Evolutionary conservation across 2,888 invertebrate species (phyloP).

Genomic region (Tetragonisca angustula): DNA sequence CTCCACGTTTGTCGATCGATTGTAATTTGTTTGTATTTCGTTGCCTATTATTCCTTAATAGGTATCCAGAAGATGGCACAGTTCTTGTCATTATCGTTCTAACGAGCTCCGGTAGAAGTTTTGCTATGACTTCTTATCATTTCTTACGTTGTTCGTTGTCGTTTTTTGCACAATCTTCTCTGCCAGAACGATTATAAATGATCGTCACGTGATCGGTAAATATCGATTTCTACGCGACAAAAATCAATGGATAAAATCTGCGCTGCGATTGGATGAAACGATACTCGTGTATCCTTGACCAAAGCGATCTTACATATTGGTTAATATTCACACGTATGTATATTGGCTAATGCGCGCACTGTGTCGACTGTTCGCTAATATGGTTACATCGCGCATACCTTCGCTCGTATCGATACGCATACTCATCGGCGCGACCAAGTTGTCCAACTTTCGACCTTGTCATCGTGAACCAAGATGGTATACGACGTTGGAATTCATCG

Average conservation of each 20-base stretch:
- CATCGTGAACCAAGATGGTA: constrained; percentile 49
- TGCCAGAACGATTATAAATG: neutral
- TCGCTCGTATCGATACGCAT: constrained; percentile 46
- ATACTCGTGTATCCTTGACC: constrained; percentile 32
- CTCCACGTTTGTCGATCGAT: too few relatives aligned
- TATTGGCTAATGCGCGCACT: neutral
- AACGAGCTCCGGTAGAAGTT: too few relatives aligned
- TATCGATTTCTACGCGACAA: constrained; percentile 3
- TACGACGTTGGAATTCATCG: constrained; percentile 48
- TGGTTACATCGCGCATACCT: constrained; percentile 44
- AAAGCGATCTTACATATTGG: constrained; percentile 48
- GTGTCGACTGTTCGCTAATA: constrained; percentile 34
- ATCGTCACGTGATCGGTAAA: neutral
- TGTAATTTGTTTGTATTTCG: too few relatives aligned
- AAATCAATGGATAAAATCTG: neutral
- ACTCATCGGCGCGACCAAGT: constrained; percentile 40
- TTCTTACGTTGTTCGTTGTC: too few relatives aligned
- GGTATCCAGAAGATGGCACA: too few relatives aligned
- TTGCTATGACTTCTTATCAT: too few relatives aligned
- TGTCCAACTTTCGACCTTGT: constrained; percentile 60
- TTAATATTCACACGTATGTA: constrained; percentile 35
- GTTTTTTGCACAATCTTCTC: too few relatives aligned
- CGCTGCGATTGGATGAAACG: constrained; percentile 5
- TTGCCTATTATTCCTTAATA: too few relatives aligned
- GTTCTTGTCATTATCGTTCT: too few relatives aligned